Percentiles rank a stretch among this genome's conserved stretches.
phyloP scores from a whole-genome alignment of 2,888 invertebrate genomes.

The Tinea trinotella region DNA sequence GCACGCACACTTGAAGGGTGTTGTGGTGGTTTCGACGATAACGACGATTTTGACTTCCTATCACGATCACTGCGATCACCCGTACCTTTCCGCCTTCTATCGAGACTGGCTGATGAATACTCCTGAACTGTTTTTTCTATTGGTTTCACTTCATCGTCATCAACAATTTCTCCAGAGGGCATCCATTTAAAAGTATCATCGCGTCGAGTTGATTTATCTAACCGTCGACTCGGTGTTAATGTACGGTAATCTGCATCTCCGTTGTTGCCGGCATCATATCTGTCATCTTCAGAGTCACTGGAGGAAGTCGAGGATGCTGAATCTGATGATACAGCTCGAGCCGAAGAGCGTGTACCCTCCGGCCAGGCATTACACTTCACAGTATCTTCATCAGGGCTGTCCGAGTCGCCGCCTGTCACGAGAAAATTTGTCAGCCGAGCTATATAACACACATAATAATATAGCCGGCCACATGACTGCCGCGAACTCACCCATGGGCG shows the following conservation, averaged over 20 bases:
- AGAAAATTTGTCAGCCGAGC: conserved; percentile 38
- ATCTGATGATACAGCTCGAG: conserved; percentile 43
- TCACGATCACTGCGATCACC: conserved; percentile 74
- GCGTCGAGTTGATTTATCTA: conserved; percentile 75
- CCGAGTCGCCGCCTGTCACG: conserved; percentile 72
- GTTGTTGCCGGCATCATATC: conserved; percentile 63
- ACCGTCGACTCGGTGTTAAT: conserved; percentile 50
- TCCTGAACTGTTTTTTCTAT: conserved; percentile 46
- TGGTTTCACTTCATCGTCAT: conserved; percentile 41
- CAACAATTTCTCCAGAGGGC: conserved; percentile 50
- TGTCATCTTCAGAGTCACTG: conserved; percentile 52
- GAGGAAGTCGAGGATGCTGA: conserved; percentile 46
- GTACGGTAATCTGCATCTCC: conserved; percentile 75
- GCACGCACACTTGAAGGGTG: conserved; percentile 55
- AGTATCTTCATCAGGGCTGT: conserved; percentile 75
- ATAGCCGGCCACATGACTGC: conserved; percentile 41
- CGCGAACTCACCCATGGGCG: conserved; percentile 63
- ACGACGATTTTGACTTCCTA: conserved; percentile 75
- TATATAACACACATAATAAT: not conserved
- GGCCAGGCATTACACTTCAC: conserved; percentile 70
- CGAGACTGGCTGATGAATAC: conserved; percentile 63
- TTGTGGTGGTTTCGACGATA: conserved; percentile 66
- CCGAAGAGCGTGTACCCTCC: conserved; percentile 50
- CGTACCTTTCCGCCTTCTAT: conserved; percentile 59
- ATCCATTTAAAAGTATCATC: conserved; percentile 81